Conservation (phyloP, 2,888 invertebrate species). For the Tetheella fluctuosa region DNA sequence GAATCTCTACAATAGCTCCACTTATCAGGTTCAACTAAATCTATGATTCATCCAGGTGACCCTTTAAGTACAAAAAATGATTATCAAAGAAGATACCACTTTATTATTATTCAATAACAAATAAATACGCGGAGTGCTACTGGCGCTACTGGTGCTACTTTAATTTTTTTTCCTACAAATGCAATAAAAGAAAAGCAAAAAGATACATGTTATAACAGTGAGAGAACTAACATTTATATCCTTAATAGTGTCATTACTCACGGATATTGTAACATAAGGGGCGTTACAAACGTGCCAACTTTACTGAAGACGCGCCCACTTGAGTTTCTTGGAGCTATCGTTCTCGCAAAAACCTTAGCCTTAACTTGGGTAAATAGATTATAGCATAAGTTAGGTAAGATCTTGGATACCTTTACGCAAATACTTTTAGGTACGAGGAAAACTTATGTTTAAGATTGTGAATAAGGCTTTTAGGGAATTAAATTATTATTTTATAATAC, state of each 20-base stretch:
- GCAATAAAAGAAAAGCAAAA: conserved; percentile 12
- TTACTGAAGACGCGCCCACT: conserved; percentile 10
- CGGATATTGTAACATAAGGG: conserved; percentile 32
- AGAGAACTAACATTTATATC: conserved; percentile 37
- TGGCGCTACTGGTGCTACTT: neutral
- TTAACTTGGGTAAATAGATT: conserved; percentile 1
- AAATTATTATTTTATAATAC: neutral
- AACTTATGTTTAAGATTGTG: neutral
- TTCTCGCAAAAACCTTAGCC: neutral
- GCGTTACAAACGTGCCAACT: conserved; percentile 29
- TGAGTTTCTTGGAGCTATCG: neutral
- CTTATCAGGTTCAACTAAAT: too few relatives aligned
- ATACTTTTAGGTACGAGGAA: neutral
- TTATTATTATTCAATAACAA: neutral
- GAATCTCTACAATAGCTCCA: too few relatives aligned
- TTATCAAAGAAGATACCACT: neutral
- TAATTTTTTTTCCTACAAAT: neutral
- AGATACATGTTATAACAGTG: conserved; percentile 14
- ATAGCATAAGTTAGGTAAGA: neutral
- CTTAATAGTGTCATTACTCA: conserved; percentile 42
- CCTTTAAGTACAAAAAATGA: neutral
- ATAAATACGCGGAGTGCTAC: neutral
- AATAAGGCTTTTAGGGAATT: neutral
- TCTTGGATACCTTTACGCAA: neutral
- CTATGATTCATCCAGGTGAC: too few relatives aligned